Evolutionary conservation across 2,797 vertebrate species (phyloP).

Genomic region (Crenichthys baileyi): DNA sequence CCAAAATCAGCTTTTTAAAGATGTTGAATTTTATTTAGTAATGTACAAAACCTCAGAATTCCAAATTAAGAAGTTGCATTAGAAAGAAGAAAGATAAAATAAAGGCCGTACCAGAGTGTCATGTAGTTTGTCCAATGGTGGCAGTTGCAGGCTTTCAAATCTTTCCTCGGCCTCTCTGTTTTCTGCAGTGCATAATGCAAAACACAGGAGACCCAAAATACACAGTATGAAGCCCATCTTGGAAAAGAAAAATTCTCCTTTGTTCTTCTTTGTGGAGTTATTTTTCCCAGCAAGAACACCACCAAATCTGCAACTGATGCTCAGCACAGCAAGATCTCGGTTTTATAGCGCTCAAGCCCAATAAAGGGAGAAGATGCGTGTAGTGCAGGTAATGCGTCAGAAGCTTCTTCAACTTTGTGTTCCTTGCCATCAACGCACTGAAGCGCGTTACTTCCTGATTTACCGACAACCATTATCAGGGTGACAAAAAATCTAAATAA

Average conservation of each 20-base stretch:
- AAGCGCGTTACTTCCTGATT: conserved; percentile 47
- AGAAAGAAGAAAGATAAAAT: background rate
- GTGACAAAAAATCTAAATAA: conserved; percentile 42
- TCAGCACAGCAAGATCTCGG: background rate
- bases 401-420: conserved; percentile 26
- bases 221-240: conserved; percentile 49
- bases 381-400: conserved; percentile 17
- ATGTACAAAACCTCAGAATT: background rate
- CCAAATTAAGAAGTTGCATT: background rate
- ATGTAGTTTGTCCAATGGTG: conserved; percentile 24
- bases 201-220: conserved; percentile 48
- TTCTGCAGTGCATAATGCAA: conserved; percentile 24
- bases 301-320: background rate
- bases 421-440: conserved; percentile 39
- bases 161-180: background rate
- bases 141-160: conserved; percentile 24
- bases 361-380: conserved; percentile 32
- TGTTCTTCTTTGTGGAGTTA: conserved; percentile 13
- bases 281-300: background rate
- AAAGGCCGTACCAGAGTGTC: conserved; percentile 52
- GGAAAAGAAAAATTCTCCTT: background rate
- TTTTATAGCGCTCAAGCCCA: conserved; percentile 42
- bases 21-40: background rate
- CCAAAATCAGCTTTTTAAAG: background rate
- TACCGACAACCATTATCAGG: conserved; percentile 51